A percentile compares a stretch with the other conserved stretches of the same genome.
Conservation (phyloP, 2,888 invertebrate species). For the Aromia moschata region DNA sequence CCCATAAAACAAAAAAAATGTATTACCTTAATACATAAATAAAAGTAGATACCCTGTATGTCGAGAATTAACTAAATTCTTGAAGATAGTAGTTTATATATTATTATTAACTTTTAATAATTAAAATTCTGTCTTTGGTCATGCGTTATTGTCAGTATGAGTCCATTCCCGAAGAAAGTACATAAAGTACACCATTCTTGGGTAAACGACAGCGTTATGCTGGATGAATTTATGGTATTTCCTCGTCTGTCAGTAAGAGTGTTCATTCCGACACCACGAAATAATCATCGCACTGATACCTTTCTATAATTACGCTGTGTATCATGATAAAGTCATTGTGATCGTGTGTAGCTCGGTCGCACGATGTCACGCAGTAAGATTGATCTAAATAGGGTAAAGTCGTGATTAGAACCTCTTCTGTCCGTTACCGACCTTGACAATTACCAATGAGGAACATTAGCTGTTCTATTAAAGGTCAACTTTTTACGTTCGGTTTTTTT, state of each 20-base stretch:
- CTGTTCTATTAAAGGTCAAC: constrained; percentile 33
- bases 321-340: constrained; percentile 54
- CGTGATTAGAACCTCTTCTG: constrained; percentile 53
- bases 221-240: background rate
- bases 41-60: too few relatives aligned
- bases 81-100: too few relatives aligned
- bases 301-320: constrained; percentile 50
- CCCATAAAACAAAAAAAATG: too few relatives aligned
- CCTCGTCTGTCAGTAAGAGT: background rate
- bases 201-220: too few relatives aligned
- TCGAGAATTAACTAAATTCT: too few relatives aligned
- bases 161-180: too few relatives aligned
- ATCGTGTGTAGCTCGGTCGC: constrained; percentile 52
- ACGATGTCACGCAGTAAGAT: constrained; percentile 55
- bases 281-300: constrained; percentile 33
- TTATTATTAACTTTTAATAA: too few relatives aligned
- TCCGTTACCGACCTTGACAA: constrained; percentile 56
- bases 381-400: constrained; percentile 58
- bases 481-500: constrained; percentile 28
- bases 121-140: too few relatives aligned
- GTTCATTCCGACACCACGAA: background rate
- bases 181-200: too few relatives aligned
- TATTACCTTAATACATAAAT: too few relatives aligned
- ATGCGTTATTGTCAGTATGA: too few relatives aligned
- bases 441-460: constrained; percentile 40